Evolutionary conservation across 2,113 vertebrate species (phyloP).

Genomic region (Dendrocopos noguchii): DNA sequence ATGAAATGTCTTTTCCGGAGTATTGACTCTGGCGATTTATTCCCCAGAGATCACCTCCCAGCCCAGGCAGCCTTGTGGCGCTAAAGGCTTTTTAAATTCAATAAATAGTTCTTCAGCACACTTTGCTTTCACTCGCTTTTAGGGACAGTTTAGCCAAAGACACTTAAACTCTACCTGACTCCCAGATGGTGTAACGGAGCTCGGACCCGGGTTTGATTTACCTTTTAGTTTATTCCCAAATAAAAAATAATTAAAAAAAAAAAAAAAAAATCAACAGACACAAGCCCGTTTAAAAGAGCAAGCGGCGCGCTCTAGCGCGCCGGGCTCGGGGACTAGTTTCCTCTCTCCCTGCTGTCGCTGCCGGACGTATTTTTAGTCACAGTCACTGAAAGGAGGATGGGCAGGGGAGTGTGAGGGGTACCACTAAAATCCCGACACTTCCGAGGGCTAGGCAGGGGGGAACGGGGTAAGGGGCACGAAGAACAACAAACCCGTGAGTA

Average conservation of each 20-base stretch:
- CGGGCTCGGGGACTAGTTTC: conserved; percentile 26
- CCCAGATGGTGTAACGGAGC: neutral
- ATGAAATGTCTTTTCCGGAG: conserved; percentile 97
- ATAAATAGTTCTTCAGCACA: conserved; percentile 31
- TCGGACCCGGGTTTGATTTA: neutral
- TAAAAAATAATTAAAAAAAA: neutral
- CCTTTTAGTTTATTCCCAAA: neutral
- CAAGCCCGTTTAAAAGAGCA: neutral
- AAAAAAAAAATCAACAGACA: neutral
- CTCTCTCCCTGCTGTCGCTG: conserved; percentile 4
- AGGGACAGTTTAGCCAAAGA: neutral
- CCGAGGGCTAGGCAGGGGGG: neutral
- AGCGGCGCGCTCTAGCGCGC: neutral
- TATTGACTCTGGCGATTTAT: conserved; percentile 94
- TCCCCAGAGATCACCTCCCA: conserved; percentile 81
- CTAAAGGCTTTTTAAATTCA: conserved; percentile 50
- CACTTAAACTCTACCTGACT: neutral
- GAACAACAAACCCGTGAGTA: conserved; percentile 47
- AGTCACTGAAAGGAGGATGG: neutral
- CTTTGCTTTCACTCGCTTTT: neutral
- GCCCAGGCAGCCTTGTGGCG: conserved; percentile 52
- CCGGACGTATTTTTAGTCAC: conserved; percentile 39
- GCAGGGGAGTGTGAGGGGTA: neutral
- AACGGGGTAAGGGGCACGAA: conserved; percentile 21
- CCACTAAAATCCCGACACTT: neutral